Evolutionary conservation across 2,113 vertebrate genomes (phyloP), one percentile per base, ranked within the genome.

Genomic region (Salvelinus fontinalis): DNA sequence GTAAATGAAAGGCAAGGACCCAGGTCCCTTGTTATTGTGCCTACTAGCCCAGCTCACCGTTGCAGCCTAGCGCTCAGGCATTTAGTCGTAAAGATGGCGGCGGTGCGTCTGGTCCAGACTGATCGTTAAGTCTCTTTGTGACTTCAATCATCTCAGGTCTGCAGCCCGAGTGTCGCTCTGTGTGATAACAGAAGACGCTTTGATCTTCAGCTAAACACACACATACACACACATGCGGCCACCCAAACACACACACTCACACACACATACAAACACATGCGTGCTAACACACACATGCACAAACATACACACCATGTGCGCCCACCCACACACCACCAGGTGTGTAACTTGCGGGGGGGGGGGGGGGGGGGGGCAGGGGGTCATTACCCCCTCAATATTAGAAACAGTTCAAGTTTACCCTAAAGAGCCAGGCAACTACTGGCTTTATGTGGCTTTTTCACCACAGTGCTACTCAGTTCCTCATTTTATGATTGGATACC

Each of bases 121-220:
- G 81, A 88, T 92, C 67, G 57, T 91, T 88, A 91, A 81, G 44
- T 83, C 79, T 79, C 70, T 78, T 5, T 62, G 59, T 64, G 73
- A 82, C 82, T 87, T 90, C 83, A 88, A 89, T 91, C 84, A 89
- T 88, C 83, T 74, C 75, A 71, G 80, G 84, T 83, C 82, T 79
- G 73, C 75, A 78, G 79, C 60, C 34, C 16, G 31, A 14, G 4
- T 2, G 71, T 81, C 80, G 73, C 74, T 27, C 77, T 75, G 73
- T 2, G 34, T 59, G 76, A 18, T 49, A 20, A 67, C 24, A 39
- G 68, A 51, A 73, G 75, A 13, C 20, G 79, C 87, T 89, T 90
- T 89, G 85, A 90, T 88, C 75, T 22, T 81, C 82, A 76, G 78
- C 82, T 77, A 54, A 83, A 85, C 22, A 13, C 26, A 65, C 22